These are phyloP conservation scores for Gadopsis bispinosus DNA, from an alignment of 2,797 vertebrate genomes.

Conservation along the genomic window DNA sequence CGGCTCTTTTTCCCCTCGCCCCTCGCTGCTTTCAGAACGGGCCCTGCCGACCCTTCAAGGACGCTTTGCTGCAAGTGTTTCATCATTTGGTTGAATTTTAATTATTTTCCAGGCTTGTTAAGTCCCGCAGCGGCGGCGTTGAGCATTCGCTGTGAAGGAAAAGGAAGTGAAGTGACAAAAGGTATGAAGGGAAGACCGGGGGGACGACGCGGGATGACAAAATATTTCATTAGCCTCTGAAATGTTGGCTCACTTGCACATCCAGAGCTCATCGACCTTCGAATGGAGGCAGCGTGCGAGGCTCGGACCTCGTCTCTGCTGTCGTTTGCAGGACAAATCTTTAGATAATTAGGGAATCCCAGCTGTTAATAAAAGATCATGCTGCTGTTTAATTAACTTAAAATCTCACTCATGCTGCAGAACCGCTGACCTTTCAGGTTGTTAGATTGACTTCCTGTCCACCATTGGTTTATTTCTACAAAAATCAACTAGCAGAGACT, in stretches of 20 bases:
- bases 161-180: conserved; percentile 71
- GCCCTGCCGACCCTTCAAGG: conserved; percentile 79
- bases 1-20: conserved; percentile 23
- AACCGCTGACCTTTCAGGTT: neutral
- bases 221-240: conserved; percentile 78
- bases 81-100: conserved; percentile 82
- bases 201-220: conserved; percentile 65
- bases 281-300: neutral
- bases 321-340: conserved; percentile 42
- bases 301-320: conserved; percentile 11
- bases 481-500: neutral
- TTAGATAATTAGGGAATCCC: conserved; percentile 35
- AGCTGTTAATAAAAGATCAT: conserved; percentile 11
- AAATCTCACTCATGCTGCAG: neutral
- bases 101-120: conserved; percentile 78
- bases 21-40: conserved; percentile 55
- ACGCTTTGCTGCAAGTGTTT: conserved; percentile 80
- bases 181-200: conserved; percentile 60
- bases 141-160: conserved; percentile 61
- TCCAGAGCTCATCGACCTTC: conserved; percentile 37
- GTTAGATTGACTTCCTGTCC: neutral
- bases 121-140: conserved; percentile 52
- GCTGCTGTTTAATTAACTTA: conserved; percentile 18
- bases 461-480: neutral
- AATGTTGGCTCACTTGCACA: conserved; percentile 67